Evolutionary conservation across 2,888 invertebrate species (phyloP).

Genomic region (Dicranocentrus wangi): DNA sequence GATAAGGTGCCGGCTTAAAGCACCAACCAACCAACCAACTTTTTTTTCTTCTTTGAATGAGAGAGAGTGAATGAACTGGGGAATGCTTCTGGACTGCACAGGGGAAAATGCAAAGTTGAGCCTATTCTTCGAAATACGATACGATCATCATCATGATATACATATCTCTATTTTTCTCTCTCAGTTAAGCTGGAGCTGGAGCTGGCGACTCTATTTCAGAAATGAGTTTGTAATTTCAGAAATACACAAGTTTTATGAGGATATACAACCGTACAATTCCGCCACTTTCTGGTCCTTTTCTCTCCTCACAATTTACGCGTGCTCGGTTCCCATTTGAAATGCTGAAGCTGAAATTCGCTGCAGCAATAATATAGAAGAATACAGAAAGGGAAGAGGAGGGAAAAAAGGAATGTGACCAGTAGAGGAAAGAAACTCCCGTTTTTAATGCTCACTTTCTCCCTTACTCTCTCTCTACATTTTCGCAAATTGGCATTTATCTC

Average conservation of each 20-base stretch:
- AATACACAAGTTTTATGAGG: conserved; percentile 30
- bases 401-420: conserved; percentile 4
- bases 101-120: neutral
- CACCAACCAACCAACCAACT: no score
- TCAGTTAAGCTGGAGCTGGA: no score
- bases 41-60: no score
- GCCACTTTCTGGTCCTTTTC: conserved; percentile 23
- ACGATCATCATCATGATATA: no score
- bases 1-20: no score
- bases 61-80: no score
- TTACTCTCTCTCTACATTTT: conserved; percentile 14
- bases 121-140: no score
- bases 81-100: neutral
- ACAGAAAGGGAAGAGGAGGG: no score
- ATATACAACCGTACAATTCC: neutral
- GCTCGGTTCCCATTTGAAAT: conserved; percentile 24
- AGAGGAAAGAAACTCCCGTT: neutral
- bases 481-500: conserved; percentile 37
- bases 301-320: conserved; percentile 24
- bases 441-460: conserved; percentile 26
- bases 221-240: conserved; percentile 27
- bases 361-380: no score
- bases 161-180: no score
- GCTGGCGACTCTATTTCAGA: no score
- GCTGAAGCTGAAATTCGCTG: no score